Evolutionary conservation across 2,797 vertebrate species (phyloP).

Genomic region (Etheostoma perlongum): DNA sequence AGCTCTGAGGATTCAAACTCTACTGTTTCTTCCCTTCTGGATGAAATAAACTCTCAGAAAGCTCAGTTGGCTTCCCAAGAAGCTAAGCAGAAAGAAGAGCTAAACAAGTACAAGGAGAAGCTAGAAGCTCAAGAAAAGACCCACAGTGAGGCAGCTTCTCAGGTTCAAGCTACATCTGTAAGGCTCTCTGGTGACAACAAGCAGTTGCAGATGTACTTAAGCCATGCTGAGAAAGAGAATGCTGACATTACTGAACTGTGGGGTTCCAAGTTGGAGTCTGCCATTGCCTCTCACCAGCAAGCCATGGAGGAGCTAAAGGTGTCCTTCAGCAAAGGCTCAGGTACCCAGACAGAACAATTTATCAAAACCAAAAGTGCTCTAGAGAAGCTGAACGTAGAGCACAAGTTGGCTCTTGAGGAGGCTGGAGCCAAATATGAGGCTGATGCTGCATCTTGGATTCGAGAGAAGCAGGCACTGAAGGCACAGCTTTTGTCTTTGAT

Average conservation of each 20-base stretch:
- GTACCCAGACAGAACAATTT: constrained; percentile 86
- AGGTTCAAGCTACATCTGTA: constrained; percentile 85
- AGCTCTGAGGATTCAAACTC: constrained; percentile 78
- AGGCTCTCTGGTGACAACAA: constrained; percentile 90
- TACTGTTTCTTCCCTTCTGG: constrained; percentile 86
- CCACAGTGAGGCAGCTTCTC: constrained; percentile 84
- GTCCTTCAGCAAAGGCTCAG: constrained; percentile 89
- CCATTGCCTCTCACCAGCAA: constrained; percentile 90
- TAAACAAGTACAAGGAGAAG: constrained; percentile 83
- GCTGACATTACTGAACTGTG: constrained; percentile 86
- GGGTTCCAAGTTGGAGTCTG: constrained; percentile 91
- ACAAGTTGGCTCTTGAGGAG: constrained; percentile 85
- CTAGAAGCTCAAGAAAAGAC: constrained; percentile 85
- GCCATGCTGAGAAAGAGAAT: constrained; percentile 91
- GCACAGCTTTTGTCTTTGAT: constrained; percentile 79
- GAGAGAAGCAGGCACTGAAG: constrained; percentile 84
- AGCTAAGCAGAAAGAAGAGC: constrained; percentile 84
- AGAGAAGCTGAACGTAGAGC: constrained; percentile 88
- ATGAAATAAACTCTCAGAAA: constrained; percentile 90
- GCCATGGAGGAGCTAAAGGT: constrained; percentile 91
- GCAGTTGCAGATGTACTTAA: constrained; percentile 87
- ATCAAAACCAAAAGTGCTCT: constrained; percentile 89
- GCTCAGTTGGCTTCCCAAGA: constrained; percentile 86
- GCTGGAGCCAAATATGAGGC: constrained; percentile 81
- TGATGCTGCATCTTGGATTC: constrained; percentile 74